These are phyloP conservation scores for Otocyon megalotis DNA, from an alignment of 2,113 vertebrate genomes.

Conservation along the genomic window DNA sequence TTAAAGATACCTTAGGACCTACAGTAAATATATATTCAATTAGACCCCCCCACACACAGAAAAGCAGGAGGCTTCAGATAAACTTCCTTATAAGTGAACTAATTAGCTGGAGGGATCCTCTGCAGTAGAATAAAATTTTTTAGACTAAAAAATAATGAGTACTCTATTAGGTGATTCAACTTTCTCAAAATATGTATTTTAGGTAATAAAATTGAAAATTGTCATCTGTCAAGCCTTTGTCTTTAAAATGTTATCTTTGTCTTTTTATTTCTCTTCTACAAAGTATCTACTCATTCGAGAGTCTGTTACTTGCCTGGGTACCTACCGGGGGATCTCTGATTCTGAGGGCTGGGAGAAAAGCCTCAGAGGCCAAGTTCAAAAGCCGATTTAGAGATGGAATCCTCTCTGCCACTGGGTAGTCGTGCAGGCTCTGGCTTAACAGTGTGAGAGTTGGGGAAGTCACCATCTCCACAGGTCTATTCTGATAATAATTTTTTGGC, in stretches of 20 bases:
- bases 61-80: background rate
- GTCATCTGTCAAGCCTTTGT: conserved; percentile 16
- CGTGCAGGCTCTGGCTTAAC: background rate
- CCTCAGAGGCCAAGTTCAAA: background rate
- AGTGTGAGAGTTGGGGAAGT: background rate
- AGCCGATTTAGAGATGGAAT: background rate
- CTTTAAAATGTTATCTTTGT: conserved; percentile 21
- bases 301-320: background rate
- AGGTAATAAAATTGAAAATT: conserved; percentile 6
- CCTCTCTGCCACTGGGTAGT: background rate
- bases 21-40: conserved; percentile 30
- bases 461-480: background rate
- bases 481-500: background rate
- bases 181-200: background rate
- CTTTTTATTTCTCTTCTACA: conserved; percentile 10
- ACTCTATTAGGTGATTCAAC: background rate
- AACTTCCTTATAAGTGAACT: conserved; percentile 37
- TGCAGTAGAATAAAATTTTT: conserved; percentile 24
- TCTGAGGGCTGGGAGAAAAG: background rate
- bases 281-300: conserved; percentile 18
- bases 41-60: background rate
- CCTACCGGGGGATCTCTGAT: background rate
- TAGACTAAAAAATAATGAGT: conserved; percentile 15
- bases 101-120: conserved; percentile 24
- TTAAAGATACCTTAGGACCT: background rate